Percentiles rank a stretch among this genome's conserved stretches.
Conservation (phyloP, 1,140 invertebrate genomes). For the Eufriesea mexicana region DNA sequence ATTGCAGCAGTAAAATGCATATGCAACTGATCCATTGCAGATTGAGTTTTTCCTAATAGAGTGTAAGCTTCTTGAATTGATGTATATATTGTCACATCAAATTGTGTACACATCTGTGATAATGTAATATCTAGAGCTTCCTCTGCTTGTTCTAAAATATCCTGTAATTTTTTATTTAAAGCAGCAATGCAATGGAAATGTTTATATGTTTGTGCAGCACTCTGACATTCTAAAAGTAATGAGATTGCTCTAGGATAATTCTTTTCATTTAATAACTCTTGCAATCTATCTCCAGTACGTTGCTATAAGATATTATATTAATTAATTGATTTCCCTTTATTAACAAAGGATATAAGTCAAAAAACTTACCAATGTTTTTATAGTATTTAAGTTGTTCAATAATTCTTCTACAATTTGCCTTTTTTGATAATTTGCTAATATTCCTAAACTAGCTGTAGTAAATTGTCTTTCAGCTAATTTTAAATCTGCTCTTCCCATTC, state of each 20-base stretch:
- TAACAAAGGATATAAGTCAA: not conserved
- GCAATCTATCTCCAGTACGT: constrained; percentile 92
- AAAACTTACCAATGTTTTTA: constrained; percentile 89
- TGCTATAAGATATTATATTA: constrained; percentile 82
- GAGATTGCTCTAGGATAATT: constrained; percentile 95
- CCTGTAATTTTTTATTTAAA: constrained; percentile 92
- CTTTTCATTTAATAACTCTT: constrained; percentile 90
- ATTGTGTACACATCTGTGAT: constrained; percentile 89
- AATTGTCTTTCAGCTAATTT: constrained; percentile 90
- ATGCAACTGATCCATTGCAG: constrained; percentile 95
- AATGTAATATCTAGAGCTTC: constrained; percentile 94
- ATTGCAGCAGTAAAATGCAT: constrained; percentile 98
- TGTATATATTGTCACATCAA: constrained; percentile 88
- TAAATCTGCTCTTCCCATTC: constrained; percentile 87
- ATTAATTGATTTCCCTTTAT: not conserved
- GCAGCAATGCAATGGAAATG: constrained; percentile 94
- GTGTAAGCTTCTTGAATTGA: constrained; percentile 94
- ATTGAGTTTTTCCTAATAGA: constrained; percentile 92
- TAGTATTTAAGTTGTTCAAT: constrained; percentile 90
- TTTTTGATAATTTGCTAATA: constrained; percentile 93
- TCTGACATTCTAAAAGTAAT: constrained; percentile 93
- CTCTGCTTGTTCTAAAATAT: constrained; percentile 95
- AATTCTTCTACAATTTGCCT: constrained; percentile 90
- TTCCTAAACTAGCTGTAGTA: constrained; percentile 91
- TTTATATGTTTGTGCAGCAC: constrained; percentile 90